Conservation (phyloP, 2,888 invertebrate species). For the Rosalia funebris region DNA sequence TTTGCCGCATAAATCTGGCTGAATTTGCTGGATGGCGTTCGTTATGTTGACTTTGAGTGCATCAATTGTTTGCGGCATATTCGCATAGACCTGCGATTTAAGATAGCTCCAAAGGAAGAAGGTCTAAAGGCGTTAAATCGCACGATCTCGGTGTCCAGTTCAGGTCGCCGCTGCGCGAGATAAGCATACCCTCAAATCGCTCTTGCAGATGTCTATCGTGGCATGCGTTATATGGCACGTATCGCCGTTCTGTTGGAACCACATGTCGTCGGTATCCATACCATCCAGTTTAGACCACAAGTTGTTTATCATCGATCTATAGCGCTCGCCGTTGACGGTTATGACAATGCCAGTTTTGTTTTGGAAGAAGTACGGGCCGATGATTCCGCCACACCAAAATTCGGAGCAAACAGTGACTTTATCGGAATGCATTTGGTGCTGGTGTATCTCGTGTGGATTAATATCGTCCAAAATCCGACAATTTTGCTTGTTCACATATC, state of each 20-base stretch:
- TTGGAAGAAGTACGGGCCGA: slow-evolving; percentile 17
- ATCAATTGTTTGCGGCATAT: background rate
- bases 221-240: slow-evolving; percentile 33
- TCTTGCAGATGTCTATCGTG: slow-evolving; percentile 38
- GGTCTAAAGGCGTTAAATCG: slow-evolving; percentile 36
- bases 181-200: slow-evolving; percentile 15
- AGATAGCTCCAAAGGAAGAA: slow-evolving; percentile 32
- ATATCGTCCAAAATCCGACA: background rate
- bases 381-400: background rate
- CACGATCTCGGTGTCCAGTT: slow-evolving; percentile 34
- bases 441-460: slow-evolving; percentile 7
- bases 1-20: slow-evolving; percentile 44
- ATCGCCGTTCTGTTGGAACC: background rate
- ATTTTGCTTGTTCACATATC: slow-evolving; percentile 6
- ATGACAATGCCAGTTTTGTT: slow-evolving; percentile 40
- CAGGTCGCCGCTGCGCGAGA: slow-evolving; percentile 8
- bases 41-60: slow-evolving; percentile 36
- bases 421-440: background rate
- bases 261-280: slow-evolving; percentile 26
- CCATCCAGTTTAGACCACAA: slow-evolving; percentile 46
- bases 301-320: slow-evolving; percentile 45
- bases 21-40: slow-evolving; percentile 44
- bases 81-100: slow-evolving; percentile 27
- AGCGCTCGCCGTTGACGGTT: slow-evolving; percentile 47
- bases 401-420: slow-evolving; percentile 7